Conservation (phyloP, 2,888 invertebrate genomes). For the Eupithecia abbreviata region DNA sequence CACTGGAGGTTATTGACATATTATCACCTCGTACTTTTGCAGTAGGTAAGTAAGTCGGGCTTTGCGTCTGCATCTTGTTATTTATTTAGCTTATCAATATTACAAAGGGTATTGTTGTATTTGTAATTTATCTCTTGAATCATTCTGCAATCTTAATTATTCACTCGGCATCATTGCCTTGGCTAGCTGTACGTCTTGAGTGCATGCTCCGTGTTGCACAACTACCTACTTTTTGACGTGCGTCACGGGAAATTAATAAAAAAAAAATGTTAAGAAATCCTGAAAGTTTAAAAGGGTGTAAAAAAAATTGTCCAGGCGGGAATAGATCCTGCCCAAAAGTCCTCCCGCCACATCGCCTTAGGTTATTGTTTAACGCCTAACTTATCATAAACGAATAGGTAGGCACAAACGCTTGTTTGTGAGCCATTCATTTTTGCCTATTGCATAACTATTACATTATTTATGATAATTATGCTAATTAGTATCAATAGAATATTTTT, state of each 20-base stretch:
- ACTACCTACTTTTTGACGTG: too few relatives aligned
- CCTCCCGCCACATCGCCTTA: too few relatives aligned
- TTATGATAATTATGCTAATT: background rate
- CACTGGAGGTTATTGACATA: slow-evolving; percentile 3
- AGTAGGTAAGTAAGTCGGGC: background rate
- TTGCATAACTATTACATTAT: slow-evolving; percentile 7
- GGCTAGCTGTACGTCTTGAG: too few relatives aligned
- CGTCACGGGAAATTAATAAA: too few relatives aligned
- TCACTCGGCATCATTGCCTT: background rate
- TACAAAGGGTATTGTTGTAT: background rate
- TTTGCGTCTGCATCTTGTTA: background rate
- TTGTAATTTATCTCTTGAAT: background rate
- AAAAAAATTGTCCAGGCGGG: too few relatives aligned
- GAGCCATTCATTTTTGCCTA: background rate
- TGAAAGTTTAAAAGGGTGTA: too few relatives aligned
- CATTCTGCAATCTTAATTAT: background rate
- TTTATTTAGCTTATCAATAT: slow-evolving; percentile 6
- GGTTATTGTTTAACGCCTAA: background rate
- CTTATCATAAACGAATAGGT: background rate
- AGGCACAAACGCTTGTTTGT: too few relatives aligned
- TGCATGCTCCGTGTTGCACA: too few relatives aligned
- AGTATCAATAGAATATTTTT: slow-evolving; percentile 5
- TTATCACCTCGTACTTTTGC: background rate
- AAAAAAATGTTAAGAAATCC: too few relatives aligned
- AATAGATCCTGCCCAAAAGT: too few relatives aligned